Evolutionary conservation across 2,113 vertebrate genomes (phyloP).

Genomic region (Toxotes chatareus): DNA sequence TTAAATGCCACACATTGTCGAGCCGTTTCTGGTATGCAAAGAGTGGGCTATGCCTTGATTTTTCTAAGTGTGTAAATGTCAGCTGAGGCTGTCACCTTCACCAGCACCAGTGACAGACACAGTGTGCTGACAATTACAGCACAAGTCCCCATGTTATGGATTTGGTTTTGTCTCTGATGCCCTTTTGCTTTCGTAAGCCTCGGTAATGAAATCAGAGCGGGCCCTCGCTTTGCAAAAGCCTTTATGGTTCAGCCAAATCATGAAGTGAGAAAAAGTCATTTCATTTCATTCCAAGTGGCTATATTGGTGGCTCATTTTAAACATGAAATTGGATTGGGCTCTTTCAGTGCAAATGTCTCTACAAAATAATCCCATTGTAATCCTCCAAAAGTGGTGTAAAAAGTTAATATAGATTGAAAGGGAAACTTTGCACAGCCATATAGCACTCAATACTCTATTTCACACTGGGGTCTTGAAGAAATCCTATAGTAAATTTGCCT

Average conservation of each 20-base stretch:
- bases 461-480: background rate
- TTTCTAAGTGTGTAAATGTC: conserved; percentile 11
- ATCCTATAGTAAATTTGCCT: conserved; percentile 21
- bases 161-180: conserved; percentile 4
- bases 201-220: conserved; percentile 18
- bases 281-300: conserved; percentile 17
- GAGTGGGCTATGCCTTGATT: conserved; percentile 22
- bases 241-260: conserved; percentile 35
- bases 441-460: background rate
- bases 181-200: conserved; percentile 8
- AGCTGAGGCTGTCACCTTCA: conserved; percentile 24
- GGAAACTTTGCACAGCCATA: background rate
- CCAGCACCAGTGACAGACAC: conserved; percentile 7
- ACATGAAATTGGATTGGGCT: conserved; percentile 56
- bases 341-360: conserved; percentile 25
- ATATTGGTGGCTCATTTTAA: conserved; percentile 23
- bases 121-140: conserved; percentile 12
- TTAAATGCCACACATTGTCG: conserved; percentile 9
- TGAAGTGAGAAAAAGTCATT: conserved; percentile 32
- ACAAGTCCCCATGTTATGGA: background rate
- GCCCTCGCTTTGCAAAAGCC: background rate
- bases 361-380: conserved; percentile 23
- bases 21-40: conserved; percentile 22
- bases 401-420: conserved; percentile 23
- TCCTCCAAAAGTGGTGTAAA: conserved; percentile 15